Percentiles rank a stretch among this genome's conserved stretches.
Conservation (phyloP, 1,140 invertebrate genomes). For the Rhagoletis pomonella region DNA sequence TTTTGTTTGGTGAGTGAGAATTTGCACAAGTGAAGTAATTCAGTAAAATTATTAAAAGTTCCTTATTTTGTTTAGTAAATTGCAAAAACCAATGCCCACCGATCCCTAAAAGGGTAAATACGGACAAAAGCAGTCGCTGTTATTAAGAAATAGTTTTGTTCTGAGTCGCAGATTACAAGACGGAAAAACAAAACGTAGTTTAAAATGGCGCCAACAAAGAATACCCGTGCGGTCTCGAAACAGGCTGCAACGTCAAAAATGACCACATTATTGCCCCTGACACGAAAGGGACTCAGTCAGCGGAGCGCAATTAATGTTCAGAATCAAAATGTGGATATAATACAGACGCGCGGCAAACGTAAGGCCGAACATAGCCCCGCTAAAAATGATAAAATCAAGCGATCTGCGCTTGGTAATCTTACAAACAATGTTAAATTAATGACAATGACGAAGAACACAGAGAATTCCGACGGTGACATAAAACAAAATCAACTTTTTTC, state of each 20-base stretch:
- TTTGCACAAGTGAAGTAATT: background rate
- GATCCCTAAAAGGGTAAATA: background rate
- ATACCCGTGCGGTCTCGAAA: constrained; percentile 59
- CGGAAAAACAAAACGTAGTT: background rate
- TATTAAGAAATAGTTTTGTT: background rate
- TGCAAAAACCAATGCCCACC: background rate
- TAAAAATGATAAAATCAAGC: constrained; percentile 75
- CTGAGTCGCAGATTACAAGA: background rate
- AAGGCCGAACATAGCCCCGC: constrained; percentile 72
- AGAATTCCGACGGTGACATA: constrained; percentile 63
- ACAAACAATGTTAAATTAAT: constrained; percentile 77
- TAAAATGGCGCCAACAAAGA: constrained; percentile 73
- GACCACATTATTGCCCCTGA: constrained; percentile 61
- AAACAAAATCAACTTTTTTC: constrained; percentile 57
- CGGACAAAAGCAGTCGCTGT: background rate
- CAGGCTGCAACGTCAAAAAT: constrained; percentile 59
- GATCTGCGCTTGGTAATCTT: constrained; percentile 81
- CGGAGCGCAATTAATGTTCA: constrained; percentile 67
- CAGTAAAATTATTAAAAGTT: background rate
- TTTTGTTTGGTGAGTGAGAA: constrained; percentile 31
- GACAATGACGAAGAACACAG: constrained; percentile 59
- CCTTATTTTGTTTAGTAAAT: background rate
- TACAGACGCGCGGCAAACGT: constrained; percentile 69
- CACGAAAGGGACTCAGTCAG: constrained; percentile 73
- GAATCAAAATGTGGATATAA: constrained; percentile 66